Evolutionary conservation across 1,140 invertebrate genomes (phyloP).

Genomic region (Argopecten irradians): DNA sequence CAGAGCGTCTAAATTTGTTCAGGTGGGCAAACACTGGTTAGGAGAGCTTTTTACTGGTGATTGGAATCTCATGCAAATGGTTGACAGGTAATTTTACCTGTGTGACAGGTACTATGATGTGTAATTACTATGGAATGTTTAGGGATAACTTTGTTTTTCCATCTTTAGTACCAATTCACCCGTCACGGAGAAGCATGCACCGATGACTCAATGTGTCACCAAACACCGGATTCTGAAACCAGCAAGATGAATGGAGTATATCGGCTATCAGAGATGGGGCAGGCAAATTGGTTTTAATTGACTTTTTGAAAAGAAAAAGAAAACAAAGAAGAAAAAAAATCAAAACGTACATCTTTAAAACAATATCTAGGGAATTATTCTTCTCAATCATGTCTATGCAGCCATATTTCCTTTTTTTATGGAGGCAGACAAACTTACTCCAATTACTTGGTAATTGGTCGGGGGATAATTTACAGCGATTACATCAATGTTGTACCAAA

Average conservation of each 20-base stretch:
- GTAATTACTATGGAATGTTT: not conserved
- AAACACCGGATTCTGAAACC: not conserved
- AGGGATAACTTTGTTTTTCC: not conserved
- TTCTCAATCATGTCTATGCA: not conserved
- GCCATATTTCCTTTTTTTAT: not conserved
- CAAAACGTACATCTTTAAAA: not conserved
- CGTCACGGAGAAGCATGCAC: not conserved
- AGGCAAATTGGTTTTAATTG: not conserved
- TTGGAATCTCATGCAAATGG: constrained; percentile 16
- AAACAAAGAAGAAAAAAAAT: not conserved
- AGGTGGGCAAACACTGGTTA: not conserved
- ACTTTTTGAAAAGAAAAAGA: not conserved
- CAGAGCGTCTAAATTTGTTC: not conserved
- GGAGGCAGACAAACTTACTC: not conserved
- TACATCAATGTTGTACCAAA: not conserved
- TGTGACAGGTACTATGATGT: not conserved
- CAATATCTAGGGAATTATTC: not conserved
- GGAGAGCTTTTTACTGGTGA: not conserved
- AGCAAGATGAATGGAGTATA: not conserved
- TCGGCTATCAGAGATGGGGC: not conserved
- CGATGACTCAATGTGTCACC: not conserved
- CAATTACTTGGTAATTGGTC: not conserved
- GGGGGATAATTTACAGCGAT: not conserved
- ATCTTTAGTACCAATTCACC: not conserved
- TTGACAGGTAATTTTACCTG: constrained; percentile 9